A percentile compares a stretch with the other conserved stretches of the same genome.
These are phyloP conservation scores for Sycophila sp. DNA, from an alignment of 1,140 invertebrate genomes.

Conservation along the genomic window DNA sequence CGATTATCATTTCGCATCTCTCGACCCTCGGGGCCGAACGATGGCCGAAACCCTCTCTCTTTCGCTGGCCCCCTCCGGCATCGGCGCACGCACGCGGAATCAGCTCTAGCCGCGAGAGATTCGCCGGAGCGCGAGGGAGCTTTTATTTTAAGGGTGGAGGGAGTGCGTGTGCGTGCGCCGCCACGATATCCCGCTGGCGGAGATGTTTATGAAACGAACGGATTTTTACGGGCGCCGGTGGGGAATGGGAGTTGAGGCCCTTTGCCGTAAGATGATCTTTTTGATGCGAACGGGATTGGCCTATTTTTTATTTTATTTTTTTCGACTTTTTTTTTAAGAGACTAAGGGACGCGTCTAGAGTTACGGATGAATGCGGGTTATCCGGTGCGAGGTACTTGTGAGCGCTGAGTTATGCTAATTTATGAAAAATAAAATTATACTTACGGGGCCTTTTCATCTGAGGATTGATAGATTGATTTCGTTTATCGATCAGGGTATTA, in stretches of 20 bases:
- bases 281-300: not conserved
- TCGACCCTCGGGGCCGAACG: constrained; percentile 32
- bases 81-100: not conserved
- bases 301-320: no score
- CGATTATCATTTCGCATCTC: constrained; percentile 58
- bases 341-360: no score
- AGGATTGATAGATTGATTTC: no score
- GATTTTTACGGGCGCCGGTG: not conserved
- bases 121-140: constrained; percentile 10
- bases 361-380: no score
- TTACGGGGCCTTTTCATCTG: no score
- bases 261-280: constrained; percentile 15
- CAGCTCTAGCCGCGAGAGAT: constrained; percentile 1
- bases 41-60: constrained; percentile 46
- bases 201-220: constrained; percentile 13
- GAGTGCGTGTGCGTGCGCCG: not conserved
- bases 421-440: no score
- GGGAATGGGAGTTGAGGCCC: not conserved
- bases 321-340: no score
- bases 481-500: no score
- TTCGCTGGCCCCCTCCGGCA: no score
- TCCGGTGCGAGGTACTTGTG: no score
- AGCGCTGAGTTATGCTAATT: no score
- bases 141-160: constrained; percentile 31
- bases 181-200: not conserved